These are phyloP conservation scores for Halesus radiatus DNA, from an alignment of 1,140 invertebrate species.

Conservation along the genomic window DNA sequence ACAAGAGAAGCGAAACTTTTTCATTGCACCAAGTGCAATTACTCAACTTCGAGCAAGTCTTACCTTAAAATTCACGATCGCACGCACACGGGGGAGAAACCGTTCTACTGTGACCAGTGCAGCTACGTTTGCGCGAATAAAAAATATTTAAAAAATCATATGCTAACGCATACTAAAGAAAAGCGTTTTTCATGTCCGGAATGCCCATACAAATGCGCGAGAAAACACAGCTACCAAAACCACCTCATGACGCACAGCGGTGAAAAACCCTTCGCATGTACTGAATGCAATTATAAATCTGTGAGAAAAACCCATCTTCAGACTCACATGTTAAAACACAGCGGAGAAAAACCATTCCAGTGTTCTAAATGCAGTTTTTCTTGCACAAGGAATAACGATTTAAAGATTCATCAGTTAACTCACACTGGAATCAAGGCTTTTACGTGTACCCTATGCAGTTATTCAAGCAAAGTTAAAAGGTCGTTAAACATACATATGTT, in stretches of 20 bases:
- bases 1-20: neutral
- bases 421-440: neutral
- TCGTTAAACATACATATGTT: neutral
- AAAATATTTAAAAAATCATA: too few species aligned
- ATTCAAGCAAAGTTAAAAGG: neutral
- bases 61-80: neutral
- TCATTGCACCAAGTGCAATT: neutral
- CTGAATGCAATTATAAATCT: neutral
- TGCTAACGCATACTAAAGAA: too few species aligned
- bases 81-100: neutral
- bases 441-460: neutral
- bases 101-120: neutral
- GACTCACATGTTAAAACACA: slow-evolving; percentile 9
- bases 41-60: neutral
- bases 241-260: neutral
- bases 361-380: neutral
- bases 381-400: neutral
- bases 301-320: neutral
- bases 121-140: too few species aligned
- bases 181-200: neutral
- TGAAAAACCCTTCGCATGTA: neutral
- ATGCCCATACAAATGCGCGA: neutral
- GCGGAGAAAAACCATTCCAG: slow-evolving; percentile 7
- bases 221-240: neutral
- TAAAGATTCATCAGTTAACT: neutral